These are phyloP conservation scores for Piprites chloris DNA, from an alignment of 2,113 vertebrate species.

Conservation along the genomic window DNA sequence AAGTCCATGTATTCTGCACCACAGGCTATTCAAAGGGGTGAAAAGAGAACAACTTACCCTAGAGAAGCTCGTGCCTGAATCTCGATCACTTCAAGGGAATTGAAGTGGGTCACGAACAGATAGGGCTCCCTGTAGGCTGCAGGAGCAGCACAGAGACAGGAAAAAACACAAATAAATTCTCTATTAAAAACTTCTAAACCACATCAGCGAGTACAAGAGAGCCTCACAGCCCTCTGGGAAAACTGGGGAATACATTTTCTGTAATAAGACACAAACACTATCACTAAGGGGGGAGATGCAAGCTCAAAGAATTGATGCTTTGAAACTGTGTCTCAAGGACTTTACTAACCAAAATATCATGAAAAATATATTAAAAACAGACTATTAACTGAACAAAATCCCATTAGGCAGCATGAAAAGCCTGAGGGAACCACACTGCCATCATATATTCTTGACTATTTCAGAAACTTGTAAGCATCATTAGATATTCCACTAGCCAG, in stretches of 20 bases:
- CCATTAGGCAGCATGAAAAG: neutral
- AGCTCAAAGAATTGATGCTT: neutral
- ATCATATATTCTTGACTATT: neutral
- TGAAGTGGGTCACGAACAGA: slow-evolving; percentile 97
- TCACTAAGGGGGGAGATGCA: neutral
- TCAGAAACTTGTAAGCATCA: neutral
- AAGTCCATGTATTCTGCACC: neutral
- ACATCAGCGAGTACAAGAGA: neutral
- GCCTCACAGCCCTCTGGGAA: neutral
- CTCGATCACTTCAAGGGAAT: slow-evolving; percentile 96
- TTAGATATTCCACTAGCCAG: neutral
- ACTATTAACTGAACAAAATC: neutral
- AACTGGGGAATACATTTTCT: neutral
- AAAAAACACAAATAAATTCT: neutral
- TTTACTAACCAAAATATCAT: neutral
- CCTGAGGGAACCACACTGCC: neutral
- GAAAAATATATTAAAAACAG: neutral
- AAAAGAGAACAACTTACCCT: slow-evolving; percentile 76
- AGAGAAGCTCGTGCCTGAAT: slow-evolving; percentile 89
- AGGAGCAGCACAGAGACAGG: neutral
- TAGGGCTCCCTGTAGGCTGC: slow-evolving; percentile 97
- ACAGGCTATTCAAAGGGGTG: neutral
- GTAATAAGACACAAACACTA: neutral
- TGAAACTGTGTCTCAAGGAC: neutral
- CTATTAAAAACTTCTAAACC: neutral